These are phyloP conservation scores for Drosophila heteroneura DNA, from an alignment of 2,888 invertebrate genomes.

Conservation along the genomic window DNA sequence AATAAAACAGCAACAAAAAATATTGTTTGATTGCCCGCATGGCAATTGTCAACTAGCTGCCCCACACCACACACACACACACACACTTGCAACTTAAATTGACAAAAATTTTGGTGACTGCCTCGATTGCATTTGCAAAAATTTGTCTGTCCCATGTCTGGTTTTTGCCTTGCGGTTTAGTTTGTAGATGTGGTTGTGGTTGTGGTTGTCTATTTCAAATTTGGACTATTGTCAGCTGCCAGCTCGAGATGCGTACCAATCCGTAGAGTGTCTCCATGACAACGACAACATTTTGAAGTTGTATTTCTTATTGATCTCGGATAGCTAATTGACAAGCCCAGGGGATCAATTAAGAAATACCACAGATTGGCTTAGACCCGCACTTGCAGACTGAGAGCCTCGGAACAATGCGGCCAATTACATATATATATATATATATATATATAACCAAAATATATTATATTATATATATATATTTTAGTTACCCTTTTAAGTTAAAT, in stretches of 20 bases:
- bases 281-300: constrained; percentile 37
- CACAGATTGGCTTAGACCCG: constrained; percentile 28
- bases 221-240: constrained; percentile 70
- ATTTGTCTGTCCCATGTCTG: constrained; percentile 46
- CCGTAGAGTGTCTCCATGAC: constrained; percentile 45
- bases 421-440: background rate
- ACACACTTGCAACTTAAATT: constrained; percentile 11
- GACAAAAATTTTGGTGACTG: constrained; percentile 17
- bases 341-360: constrained; percentile 70
- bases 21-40: constrained; percentile 69
- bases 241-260: constrained; percentile 53
- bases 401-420: constrained; percentile 51
- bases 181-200: constrained; percentile 2
- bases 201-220: constrained; percentile 54
- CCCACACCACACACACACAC: constrained; percentile 14
- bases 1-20: constrained; percentile 18
- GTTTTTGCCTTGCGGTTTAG: constrained; percentile 20
- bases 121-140: constrained; percentile 68
- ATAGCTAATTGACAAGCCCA: constrained; percentile 71
- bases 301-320: constrained; percentile 3
- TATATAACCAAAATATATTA: background rate
- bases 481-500: constrained; percentile 49
- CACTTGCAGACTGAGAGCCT: constrained; percentile 1
- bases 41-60: constrained; percentile 61
- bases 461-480: constrained; percentile 31